Conservation (phyloP, 2,888 invertebrate genomes). For the Caenorhabditis uteleia region DNA sequence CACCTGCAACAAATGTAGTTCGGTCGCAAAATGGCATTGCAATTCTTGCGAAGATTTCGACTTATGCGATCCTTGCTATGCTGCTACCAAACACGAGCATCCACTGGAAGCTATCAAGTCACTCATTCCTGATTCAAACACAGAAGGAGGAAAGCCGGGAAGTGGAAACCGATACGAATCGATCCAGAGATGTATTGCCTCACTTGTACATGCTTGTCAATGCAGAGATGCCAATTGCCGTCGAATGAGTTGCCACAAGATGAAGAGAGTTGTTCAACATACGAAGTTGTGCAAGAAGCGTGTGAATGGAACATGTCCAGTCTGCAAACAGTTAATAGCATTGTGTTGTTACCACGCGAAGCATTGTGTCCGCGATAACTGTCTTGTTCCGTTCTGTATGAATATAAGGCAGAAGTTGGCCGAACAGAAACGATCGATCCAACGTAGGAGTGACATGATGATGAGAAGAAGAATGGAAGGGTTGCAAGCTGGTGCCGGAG, state of each 20-base stretch:
- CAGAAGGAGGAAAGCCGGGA: slow-evolving; percentile 78
- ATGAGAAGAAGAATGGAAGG: slow-evolving; percentile 76
- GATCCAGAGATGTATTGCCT: slow-evolving; percentile 85
- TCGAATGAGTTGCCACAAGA: slow-evolving; percentile 94
- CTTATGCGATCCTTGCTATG: slow-evolving; percentile 91
- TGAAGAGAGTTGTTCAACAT: slow-evolving; percentile 98
- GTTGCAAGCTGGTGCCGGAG: slow-evolving; percentile 41
- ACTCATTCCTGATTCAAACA: slow-evolving; percentile 71
- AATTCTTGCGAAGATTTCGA: slow-evolving; percentile 98
- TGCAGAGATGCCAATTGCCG: slow-evolving; percentile 98
- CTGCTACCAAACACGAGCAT: slow-evolving; percentile 91
- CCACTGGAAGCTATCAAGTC: slow-evolving; percentile 87
- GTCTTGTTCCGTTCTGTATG: slow-evolving; percentile 89
- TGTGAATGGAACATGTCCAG: slow-evolving; percentile 90
- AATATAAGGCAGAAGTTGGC: slow-evolving; percentile 97
- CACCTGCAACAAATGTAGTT: slow-evolving; percentile 94
- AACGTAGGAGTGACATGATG: slow-evolving; percentile 91
- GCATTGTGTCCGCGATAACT: slow-evolving; percentile 78
- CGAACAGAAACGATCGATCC: slow-evolving; percentile 93
- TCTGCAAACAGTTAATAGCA: slow-evolving; percentile 98
- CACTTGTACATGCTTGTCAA: slow-evolving; percentile 93
- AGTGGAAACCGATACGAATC: slow-evolving; percentile 52
- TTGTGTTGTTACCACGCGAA: slow-evolving; percentile 98
- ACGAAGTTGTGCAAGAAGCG: slow-evolving; percentile 94
- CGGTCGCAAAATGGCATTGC: slow-evolving; percentile 96